Conservation (phyloP, 2,888 invertebrate species). For the Ormyrus rosae region DNA sequence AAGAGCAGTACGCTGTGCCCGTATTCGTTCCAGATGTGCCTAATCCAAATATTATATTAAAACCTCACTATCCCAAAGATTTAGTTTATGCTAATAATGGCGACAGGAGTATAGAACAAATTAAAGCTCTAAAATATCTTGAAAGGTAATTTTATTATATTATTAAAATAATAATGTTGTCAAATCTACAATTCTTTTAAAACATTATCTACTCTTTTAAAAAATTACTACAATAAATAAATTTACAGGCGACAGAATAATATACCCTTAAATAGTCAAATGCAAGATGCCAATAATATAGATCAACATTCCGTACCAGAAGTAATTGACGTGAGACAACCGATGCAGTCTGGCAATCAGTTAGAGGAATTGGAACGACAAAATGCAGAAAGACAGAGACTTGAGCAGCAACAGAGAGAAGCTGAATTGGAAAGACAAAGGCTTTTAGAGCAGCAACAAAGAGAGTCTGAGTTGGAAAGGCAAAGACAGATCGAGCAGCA, state of each 20-base stretch:
- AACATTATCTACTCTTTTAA: background rate
- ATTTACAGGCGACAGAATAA: constrained; percentile 29
- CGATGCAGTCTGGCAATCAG: constrained; percentile 41
- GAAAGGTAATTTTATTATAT: constrained; percentile 61
- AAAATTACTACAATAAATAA: background rate
- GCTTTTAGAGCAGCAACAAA: constrained; percentile 62
- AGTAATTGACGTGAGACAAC: constrained; percentile 30
- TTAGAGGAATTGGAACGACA: constrained; percentile 52
- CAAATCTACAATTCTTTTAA: constrained; percentile 2
- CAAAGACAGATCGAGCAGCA: constrained; percentile 64
- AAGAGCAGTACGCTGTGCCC: constrained; percentile 66
- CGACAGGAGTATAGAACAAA: constrained; percentile 88
- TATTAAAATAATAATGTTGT: too few relatives aligned
- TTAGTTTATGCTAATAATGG: constrained; percentile 79
- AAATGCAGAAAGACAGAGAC: constrained; percentile 49
- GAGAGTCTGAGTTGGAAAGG: constrained; percentile 61
- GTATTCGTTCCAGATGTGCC: constrained; percentile 68
- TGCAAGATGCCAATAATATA: constrained; percentile 38
- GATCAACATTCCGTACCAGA: constrained; percentile 52
- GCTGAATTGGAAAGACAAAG: constrained; percentile 62
- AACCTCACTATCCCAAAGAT: constrained; percentile 72
- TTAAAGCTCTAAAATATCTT: constrained; percentile 81
- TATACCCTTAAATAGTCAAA: constrained; percentile 35
- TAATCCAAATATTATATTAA: constrained; percentile 67
- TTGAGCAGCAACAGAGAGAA: constrained; percentile 60